Base-by-base conservation (phyloP, 2,797 vertebrate genomes). In the Sebastes kiyomatsui region DNA sequence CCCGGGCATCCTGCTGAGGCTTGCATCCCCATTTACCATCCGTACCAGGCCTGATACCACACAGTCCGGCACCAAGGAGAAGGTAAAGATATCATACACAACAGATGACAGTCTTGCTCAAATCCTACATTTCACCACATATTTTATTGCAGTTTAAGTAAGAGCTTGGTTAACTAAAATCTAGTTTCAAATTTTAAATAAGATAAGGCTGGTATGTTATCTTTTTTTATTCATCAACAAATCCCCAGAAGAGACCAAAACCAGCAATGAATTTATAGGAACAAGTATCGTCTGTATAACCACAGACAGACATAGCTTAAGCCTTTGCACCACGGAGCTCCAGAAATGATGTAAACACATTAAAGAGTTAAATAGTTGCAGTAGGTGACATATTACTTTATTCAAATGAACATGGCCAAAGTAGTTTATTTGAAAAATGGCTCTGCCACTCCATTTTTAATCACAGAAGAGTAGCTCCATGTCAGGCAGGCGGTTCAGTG, bases 21-120 rank as follows among this genome's bases (percentile, higher is more conserved):
- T 99, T 14, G 97, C 98, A 28, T 99, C 98, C 1, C 99, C 99
- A 0, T 99, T 99, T 92, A 97, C 99, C 79, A 99, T 99, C 90
- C 96, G 97, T 49, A 98, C 97, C 72, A 97, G 96, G 88, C 96
- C 96, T 0, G 97, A 98, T 46, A 93, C 94, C 75, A 95, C 96
- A 11, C 94, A 94, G 78, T 78, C 95, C 16, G 98, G 97, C 88
- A 96, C 94, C 93, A 97, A 97, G 92, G 98, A 99, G 85, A 99
- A 99, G 97, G 98, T 99, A 97, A 83, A 71, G 60, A 56, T 59
- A 6, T 66, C n/a, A 33, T 30, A 38, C n/a, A 32, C 23, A 11
- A 66, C 46, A 23, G 7, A 70, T 35, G 12, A 66, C 54, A 52
- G 1, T 66, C 23, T 38, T 59, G 25, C 9, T 61, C 4, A 60